phyloP scores from a whole-genome alignment of 2,797 vertebrate species.

The Semaprochilodus insignis region DNA sequence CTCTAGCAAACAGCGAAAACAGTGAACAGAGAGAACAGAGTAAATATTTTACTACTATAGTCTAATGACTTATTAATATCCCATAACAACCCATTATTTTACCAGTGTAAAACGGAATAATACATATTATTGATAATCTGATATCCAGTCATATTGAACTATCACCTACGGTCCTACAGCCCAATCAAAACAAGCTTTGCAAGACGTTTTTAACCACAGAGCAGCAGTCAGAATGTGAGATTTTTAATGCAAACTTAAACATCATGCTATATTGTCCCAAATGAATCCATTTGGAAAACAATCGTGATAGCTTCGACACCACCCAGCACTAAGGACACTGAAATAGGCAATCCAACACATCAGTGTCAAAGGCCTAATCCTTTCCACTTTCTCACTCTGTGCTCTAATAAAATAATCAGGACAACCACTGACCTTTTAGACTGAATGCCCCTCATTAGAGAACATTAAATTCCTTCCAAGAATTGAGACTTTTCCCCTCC shows the following conservation, averaged over 20 bases:
- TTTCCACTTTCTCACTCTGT: neutral
- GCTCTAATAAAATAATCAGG: conserved; percentile 13
- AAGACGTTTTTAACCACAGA: neutral
- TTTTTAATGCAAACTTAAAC: neutral
- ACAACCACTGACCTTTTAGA: conserved; percentile 11
- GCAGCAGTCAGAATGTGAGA: neutral
- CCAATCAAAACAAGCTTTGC: too few species aligned
- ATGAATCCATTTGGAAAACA: too few species aligned
- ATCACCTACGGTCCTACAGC: too few species aligned
- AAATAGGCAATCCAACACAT: neutral
- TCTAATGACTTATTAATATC: too few species aligned
- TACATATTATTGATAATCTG: too few species aligned
- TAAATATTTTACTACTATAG: too few species aligned
- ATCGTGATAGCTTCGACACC: neutral
- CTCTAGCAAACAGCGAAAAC: too few species aligned
- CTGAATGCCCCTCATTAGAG: neutral
- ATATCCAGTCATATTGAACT: too few species aligned
- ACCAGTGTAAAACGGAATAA: too few species aligned
- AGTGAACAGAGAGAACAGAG: too few species aligned
- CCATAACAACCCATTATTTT: too few species aligned
- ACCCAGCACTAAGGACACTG: neutral
- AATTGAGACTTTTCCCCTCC: neutral
- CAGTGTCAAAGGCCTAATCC: neutral
- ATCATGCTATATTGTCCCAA: neutral
- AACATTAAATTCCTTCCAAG: conserved; percentile 1